phyloP scores from a whole-genome alignment of 2,797 vertebrate species.

The Anniella stebbinsi region DNA sequence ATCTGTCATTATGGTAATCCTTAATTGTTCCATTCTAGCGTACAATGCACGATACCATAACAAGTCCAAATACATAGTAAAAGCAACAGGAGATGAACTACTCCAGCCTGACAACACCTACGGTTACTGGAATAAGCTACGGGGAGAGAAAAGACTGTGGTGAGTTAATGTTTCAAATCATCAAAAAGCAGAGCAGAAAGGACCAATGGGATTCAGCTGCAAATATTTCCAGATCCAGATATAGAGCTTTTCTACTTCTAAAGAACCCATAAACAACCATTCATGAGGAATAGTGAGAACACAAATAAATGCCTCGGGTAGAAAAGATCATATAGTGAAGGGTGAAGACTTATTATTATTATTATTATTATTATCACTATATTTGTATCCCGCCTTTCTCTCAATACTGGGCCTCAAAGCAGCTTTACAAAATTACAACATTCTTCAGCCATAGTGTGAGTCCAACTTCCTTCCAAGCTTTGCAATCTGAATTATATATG shows the following conservation, averaged over 20 bases:
- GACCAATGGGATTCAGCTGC: not conserved
- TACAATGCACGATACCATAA: not conserved
- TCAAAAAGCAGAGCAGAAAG: not conserved
- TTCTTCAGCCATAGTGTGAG: not conserved
- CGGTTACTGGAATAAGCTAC: not conserved
- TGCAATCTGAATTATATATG: not conserved
- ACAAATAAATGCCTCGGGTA: no score
- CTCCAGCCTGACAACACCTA: not conserved
- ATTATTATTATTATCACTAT: no score
- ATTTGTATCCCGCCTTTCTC: no score
- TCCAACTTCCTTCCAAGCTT: not conserved
- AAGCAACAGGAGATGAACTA: not conserved
- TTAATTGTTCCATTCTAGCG: not conserved
- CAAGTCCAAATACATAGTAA: not conserved
- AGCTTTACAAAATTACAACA: not conserved
- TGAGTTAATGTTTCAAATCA: not conserved
- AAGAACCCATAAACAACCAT: no score
- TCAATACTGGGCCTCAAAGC: no score
- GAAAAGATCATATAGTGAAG: not conserved
- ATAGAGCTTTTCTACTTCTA: no score
- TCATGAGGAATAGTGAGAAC: no score
- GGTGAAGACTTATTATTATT: no score
- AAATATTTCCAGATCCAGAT: not conserved
- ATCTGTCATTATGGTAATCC: not conserved
- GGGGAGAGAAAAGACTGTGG: not conserved